Percentiles rank a stretch among this genome's conserved stretches.
These are phyloP conservation scores for Vimba vimba DNA, from an alignment of 2,113 vertebrate genomes.

Conservation along the genomic window DNA sequence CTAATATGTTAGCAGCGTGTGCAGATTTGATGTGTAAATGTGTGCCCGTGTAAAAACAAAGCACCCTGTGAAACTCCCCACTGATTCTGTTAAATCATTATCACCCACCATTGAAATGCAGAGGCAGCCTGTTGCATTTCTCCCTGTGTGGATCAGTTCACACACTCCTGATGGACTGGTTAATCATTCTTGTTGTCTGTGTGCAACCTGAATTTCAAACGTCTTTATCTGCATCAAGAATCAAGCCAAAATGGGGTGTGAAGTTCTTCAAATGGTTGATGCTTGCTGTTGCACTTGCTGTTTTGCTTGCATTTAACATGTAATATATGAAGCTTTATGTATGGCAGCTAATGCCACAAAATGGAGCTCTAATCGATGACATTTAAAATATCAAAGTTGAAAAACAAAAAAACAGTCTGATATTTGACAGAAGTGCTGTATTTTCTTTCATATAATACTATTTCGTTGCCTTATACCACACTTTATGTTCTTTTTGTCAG, in stretches of 20 bases:
- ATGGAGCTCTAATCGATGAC: neutral
- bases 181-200: slow-evolving; percentile 24
- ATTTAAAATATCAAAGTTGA: neutral
- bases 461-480: neutral
- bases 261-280: slow-evolving; percentile 6
- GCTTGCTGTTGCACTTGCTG: neutral
- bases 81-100: slow-evolving; percentile 30
- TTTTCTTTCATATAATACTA: neutral
- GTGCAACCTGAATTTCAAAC: neutral
- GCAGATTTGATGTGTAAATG: neutral
- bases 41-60: slow-evolving; percentile 9
- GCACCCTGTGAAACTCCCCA: neutral
- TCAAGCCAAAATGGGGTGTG: neutral
- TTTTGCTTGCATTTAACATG: neutral
- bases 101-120: slow-evolving; percentile 19
- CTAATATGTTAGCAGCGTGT: neutral
- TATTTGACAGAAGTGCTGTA: neutral
- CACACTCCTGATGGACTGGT: neutral
- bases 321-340: neutral
- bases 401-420: neutral
- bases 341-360: neutral
- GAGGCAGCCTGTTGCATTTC: slow-evolving; percentile 30
- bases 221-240: neutral
- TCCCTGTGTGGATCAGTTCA: slow-evolving; percentile 16
- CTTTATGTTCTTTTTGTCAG: neutral